phyloP scores from a whole-genome alignment of 2,888 invertebrate genomes.

The Pseudococcus longispinus region DNA sequence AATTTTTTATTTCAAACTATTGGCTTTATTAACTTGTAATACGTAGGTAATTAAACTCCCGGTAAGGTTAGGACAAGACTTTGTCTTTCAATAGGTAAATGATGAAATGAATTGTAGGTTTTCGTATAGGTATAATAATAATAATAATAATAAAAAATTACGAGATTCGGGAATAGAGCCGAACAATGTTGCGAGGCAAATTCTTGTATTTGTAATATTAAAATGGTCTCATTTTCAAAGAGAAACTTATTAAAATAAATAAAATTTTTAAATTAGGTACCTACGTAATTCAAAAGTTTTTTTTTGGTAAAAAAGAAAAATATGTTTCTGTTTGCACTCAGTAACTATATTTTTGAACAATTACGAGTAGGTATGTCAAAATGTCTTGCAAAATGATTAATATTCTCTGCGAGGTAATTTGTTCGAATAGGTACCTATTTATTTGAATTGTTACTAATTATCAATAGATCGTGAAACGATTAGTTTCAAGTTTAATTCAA shows the following conservation, averaged over 20 bases:
- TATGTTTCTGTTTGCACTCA: too few species aligned
- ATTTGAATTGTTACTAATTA: too few species aligned
- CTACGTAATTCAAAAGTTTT: too few species aligned
- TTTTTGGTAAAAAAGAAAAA: too few species aligned
- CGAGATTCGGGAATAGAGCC: background rate
- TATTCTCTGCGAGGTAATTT: background rate
- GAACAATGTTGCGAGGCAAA: slow-evolving; percentile 7
- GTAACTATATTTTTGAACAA: background rate
- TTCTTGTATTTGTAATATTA: background rate
- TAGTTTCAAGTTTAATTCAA: background rate
- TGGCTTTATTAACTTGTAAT: slow-evolving; percentile 32
- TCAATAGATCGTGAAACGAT: background rate
- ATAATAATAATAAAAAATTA: slow-evolving; percentile 1
- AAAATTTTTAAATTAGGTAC: too few species aligned
- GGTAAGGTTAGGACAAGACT: slow-evolving; percentile 31
- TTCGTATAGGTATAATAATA: background rate
- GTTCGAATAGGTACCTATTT: too few species aligned
- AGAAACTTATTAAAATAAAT: background rate
- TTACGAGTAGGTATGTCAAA: too few species aligned
- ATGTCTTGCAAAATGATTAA: background rate
- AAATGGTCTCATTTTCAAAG: background rate
- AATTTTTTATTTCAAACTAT: slow-evolving; percentile 27
- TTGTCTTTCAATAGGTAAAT: background rate
- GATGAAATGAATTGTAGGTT: background rate
- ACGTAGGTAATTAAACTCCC: slow-evolving; percentile 27